Conservation (phyloP, 2,888 invertebrate species). For the Bellardia bayeri region DNA sequence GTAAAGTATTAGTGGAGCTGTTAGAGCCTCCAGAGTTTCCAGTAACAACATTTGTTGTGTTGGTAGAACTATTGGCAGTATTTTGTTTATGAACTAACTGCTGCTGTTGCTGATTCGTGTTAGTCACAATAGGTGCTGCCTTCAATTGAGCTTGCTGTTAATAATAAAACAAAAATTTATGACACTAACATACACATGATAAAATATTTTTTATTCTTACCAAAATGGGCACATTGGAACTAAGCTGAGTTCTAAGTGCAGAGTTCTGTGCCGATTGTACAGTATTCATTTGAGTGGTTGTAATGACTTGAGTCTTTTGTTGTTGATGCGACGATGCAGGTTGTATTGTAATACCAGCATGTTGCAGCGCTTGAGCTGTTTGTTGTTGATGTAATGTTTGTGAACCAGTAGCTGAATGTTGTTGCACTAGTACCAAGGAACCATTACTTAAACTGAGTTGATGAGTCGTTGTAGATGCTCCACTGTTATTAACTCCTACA, state of each 20-base stretch:
- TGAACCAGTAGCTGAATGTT: slow-evolving; percentile 75
- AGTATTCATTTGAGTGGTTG: slow-evolving; percentile 77
- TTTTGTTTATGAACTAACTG: slow-evolving; percentile 75
- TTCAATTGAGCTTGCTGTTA: slow-evolving; percentile 89
- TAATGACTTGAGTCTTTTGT: slow-evolving; percentile 78
- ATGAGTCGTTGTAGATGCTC: slow-evolving; percentile 77
- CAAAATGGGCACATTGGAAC: slow-evolving; percentile 87
- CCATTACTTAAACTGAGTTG: slow-evolving; percentile 83
- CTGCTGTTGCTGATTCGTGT: slow-evolving; percentile 79
- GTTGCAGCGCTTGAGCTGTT: slow-evolving; percentile 77
- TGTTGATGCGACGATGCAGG: slow-evolving; percentile 81
- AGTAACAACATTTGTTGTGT: slow-evolving; percentile 74
- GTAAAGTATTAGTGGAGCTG: slow-evolving; percentile 78
- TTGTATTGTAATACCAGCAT: slow-evolving; percentile 82
- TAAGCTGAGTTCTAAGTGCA: slow-evolving; percentile 82
- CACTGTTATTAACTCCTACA: slow-evolving; percentile 71
- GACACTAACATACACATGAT: slow-evolving; percentile 13
- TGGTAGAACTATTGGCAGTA: slow-evolving; percentile 74
- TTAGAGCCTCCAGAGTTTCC: slow-evolving; percentile 48
- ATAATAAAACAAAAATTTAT: neutral
- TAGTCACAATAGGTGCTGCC: slow-evolving; percentile 81
- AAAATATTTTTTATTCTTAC: slow-evolving; percentile 84
- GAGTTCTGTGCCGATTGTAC: slow-evolving; percentile 83
- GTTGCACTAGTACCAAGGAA: slow-evolving; percentile 82
- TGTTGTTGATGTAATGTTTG: slow-evolving; percentile 76